These are phyloP conservation scores for Aradus depressus DNA, from an alignment of 2,888 invertebrate species.

Conservation along the genomic window DNA sequence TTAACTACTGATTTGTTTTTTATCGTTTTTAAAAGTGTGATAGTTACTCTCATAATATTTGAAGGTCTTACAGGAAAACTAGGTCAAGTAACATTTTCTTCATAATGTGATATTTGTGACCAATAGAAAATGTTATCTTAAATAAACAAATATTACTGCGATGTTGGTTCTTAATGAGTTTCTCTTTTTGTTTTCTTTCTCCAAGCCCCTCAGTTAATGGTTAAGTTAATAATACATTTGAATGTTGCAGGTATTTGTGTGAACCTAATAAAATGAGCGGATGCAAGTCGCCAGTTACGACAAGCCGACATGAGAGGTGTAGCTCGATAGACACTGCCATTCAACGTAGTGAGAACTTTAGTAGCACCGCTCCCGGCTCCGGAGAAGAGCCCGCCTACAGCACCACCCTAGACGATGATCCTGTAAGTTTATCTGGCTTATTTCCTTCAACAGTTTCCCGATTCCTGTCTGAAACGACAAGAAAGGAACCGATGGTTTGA, in stretches of 20 bases:
- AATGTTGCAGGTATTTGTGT: slow-evolving; percentile 20
- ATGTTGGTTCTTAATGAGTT: too few relatives aligned
- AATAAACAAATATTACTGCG: too few relatives aligned
- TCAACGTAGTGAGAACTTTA: slow-evolving; percentile 29
- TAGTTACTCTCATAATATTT: too few relatives aligned
- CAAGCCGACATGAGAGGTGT: slow-evolving; percentile 31
- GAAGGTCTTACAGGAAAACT: too few relatives aligned
- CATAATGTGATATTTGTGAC: too few relatives aligned
- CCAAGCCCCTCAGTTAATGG: background rate
- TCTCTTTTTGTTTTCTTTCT: background rate
- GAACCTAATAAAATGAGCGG: slow-evolving; percentile 32
- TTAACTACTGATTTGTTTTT: too few relatives aligned
- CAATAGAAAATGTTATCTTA: too few relatives aligned
- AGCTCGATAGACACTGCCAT: slow-evolving; percentile 32
- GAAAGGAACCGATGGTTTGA: too few relatives aligned
- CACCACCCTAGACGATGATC: slow-evolving; percentile 31
- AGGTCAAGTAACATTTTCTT: too few relatives aligned
- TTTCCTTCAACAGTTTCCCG: background rate
- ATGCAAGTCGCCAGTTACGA: slow-evolving; percentile 31
- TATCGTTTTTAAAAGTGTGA: too few relatives aligned
- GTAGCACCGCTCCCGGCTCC: slow-evolving; percentile 32
- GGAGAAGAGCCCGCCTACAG: slow-evolving; percentile 27
- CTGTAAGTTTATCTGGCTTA: slow-evolving; percentile 23
- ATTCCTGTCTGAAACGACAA: background rate
- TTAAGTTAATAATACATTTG: background rate